phyloP scores from a whole-genome alignment of 2,888 invertebrate genomes.

The Drosophila peninsularis region DNA sequence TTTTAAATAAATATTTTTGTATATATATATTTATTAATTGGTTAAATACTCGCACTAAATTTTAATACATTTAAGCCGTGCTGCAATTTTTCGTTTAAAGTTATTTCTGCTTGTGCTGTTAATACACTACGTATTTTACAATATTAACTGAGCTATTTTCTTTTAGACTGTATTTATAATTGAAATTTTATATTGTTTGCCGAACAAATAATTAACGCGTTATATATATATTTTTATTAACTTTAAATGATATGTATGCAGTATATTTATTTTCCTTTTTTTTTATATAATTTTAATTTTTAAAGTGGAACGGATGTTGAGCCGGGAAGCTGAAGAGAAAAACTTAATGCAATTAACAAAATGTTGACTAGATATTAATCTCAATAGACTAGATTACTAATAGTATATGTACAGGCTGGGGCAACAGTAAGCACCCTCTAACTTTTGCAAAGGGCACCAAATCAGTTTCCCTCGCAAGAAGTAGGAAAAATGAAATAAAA shows the following conservation, averaged over 20 bases:
- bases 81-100: conserved; percentile 1
- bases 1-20: conserved; percentile 47
- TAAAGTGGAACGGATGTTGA: conserved; percentile 12
- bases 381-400: background rate
- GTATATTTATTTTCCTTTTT: conserved; percentile 6
- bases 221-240: conserved; percentile 30
- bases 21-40: conserved; percentile 30
- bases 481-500: too few species aligned
- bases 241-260: conserved; percentile 55
- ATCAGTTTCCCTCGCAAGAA: too few species aligned
- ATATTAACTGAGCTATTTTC: conserved; percentile 15
- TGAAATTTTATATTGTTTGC: conserved; percentile 29
- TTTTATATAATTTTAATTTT: background rate
- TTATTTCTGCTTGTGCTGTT: conserved; percentile 21
- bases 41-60: conserved; percentile 33
- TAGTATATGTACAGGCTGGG: background rate
- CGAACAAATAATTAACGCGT: conserved; percentile 39
- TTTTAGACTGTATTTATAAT: conserved; percentile 27
- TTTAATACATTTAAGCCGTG: conserved; percentile 39
- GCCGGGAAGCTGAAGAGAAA: conserved; percentile 9
- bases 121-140: conserved; percentile 38
- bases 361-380: background rate
- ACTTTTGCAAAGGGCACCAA: too few species aligned
- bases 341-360: conserved; percentile 2
- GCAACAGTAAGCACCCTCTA: too few species aligned